Base-by-base conservation (phyloP, 2,888 invertebrate species). In the Polyommatus icarus region DNA sequence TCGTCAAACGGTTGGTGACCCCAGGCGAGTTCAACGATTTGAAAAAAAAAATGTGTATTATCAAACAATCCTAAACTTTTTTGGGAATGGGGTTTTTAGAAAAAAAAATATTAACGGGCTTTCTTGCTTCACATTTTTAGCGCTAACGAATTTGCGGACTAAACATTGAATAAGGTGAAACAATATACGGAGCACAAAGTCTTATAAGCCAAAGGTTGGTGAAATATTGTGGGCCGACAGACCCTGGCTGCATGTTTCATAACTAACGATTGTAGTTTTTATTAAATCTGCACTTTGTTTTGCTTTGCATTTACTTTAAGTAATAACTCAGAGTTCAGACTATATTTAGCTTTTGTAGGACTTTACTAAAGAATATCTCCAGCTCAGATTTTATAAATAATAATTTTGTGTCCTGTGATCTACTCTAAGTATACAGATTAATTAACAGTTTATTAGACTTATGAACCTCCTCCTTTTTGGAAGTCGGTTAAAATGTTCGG, bases 261-360 rank as follows among this genome's bases (percentile, higher is more conserved):
- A 32, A 67, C 29, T 67, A 18, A 67, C 67, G 29, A 32, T 67
- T 67, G 67, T 67, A 67, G 67, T 67, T 67, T 29, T 67, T 67
- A 67, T 67, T 32, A 67, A 67, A 29, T 67, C 67, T 67, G 67
- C 67, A 67, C 18, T 67, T 67, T 67, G 67, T 67, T 67, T 32
- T 67, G 61, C 61, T 29, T 67, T 67, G 67, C 67, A 67, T 67
- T 67, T 29, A 67, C 61, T 61, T 67, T 8, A 18, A 61, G 10
- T 24, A 61, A 61, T 61, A 61, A 59, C 20, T 24, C 24, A n/a
- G n/a, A n/a, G n/a, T 29, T 59, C 20, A 59, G 59, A 20, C 20
- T 59, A 18, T 54, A 54, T 54, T 54, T 18, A 15, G 50, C 15
- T 50, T 50, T 18, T 1, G 5, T 54, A 18, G 3, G 3, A 46